Conservation (phyloP, 2,888 invertebrate genomes). For the Lithophane leautieri region DNA sequence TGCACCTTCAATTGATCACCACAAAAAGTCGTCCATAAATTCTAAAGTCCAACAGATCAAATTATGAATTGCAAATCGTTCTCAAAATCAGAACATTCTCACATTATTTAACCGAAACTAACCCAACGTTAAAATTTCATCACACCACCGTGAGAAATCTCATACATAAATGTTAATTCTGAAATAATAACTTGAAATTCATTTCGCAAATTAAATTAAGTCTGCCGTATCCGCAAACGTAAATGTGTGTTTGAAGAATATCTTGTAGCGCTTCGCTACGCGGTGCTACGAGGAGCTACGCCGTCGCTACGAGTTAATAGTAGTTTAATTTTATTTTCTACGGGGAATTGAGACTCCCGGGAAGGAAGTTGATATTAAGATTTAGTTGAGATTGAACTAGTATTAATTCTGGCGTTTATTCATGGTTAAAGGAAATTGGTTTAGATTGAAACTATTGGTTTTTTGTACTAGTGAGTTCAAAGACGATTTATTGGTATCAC, state of each 20-base stretch:
- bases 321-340: constrained; percentile 63
- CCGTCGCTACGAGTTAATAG: constrained; percentile 64
- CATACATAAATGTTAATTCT: constrained; percentile 48
- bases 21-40: fast-evolving
- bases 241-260: constrained; percentile 66
- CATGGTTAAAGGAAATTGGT: constrained; percentile 25
- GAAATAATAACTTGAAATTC: constrained; percentile 53
- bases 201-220: constrained; percentile 61
- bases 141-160: constrained; percentile 24
- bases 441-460: constrained; percentile 16
- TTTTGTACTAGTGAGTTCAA: background rate
- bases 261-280: constrained; percentile 65
- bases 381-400: constrained; percentile 37
- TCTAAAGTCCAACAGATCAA: background rate
- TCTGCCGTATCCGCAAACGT: constrained; percentile 55
- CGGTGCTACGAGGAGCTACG: constrained; percentile 59
- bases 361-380: constrained; percentile 36
- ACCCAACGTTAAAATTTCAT: constrained; percentile 34
- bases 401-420: constrained; percentile 33
- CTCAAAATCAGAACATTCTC: constrained; percentile 3
- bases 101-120: constrained; percentile 15
- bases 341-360: constrained; percentile 33
- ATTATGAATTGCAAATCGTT: constrained; percentile 3
- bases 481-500: background rate
- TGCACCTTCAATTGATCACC: background rate